Percentiles rank a stretch among this genome's conserved stretches.
These are phyloP conservation scores for Macrosteles quadrilineatus DNA, from an alignment of 1,140 invertebrate species.

Conservation along the genomic window DNA sequence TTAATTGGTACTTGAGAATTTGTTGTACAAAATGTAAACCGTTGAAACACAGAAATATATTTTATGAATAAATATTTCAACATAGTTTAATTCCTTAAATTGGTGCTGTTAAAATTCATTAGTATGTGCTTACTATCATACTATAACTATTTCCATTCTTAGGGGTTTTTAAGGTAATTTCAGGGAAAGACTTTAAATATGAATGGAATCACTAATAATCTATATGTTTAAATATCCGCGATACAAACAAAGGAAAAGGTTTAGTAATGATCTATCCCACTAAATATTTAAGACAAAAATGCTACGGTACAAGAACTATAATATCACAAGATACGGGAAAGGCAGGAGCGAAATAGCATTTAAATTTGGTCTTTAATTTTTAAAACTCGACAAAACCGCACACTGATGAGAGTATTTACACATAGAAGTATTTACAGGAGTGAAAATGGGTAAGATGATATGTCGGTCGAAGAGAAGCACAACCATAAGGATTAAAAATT, in stretches of 20 bases:
- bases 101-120: too few species aligned
- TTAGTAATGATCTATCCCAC: background rate
- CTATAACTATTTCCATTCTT: background rate
- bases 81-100: too few species aligned
- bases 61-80: too few species aligned
- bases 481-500: background rate
- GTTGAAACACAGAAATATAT: too few species aligned
- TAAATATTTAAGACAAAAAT: background rate
- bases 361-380: slow-evolving; percentile 7
- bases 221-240: background rate
- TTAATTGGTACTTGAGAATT: too few species aligned
- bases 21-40: too few species aligned
- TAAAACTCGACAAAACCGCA: background rate
- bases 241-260: background rate
- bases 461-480: background rate
- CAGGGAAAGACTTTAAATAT: background rate
- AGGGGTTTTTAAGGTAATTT: background rate
- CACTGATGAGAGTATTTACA: background rate
- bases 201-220: background rate
- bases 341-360: background rate
- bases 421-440: too few species aligned
- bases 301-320: background rate
- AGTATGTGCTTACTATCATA: background rate
- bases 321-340: slow-evolving; percentile 28
- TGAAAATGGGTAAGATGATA: background rate